These are phyloP conservation scores for Brachystomella parvula DNA, from an alignment of 1,140 invertebrate genomes.

Conservation along the genomic window DNA sequence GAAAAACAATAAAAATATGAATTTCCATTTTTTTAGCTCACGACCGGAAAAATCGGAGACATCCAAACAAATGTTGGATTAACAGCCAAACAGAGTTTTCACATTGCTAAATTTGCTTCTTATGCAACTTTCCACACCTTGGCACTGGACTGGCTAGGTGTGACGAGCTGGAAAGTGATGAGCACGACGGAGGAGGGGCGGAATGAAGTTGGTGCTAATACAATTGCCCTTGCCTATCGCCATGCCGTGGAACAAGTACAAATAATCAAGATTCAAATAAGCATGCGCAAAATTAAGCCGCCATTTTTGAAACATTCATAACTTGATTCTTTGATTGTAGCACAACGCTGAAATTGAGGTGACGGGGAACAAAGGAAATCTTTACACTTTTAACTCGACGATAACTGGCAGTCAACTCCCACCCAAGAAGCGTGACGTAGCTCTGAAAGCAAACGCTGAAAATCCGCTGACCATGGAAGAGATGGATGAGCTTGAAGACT, in stretches of 20 bases:
- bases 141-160: constrained; percentile 32
- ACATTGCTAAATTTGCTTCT: constrained; percentile 31
- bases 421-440: not conserved
- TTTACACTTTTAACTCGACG: constrained; percentile 24
- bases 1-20: not conserved
- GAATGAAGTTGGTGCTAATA: constrained; percentile 17
- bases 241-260: constrained; percentile 25
- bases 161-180: constrained; percentile 23
- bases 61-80: constrained; percentile 25
- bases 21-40: constrained; percentile 20
- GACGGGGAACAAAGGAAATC: constrained; percentile 16
- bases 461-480: not conserved
- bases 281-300: too few species aligned
- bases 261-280: constrained; percentile 1
- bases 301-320: not conserved
- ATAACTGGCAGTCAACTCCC: constrained; percentile 1
- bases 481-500: constrained; percentile 5
- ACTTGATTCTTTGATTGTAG: constrained; percentile 10
- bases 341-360: constrained; percentile 30
- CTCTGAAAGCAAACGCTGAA: not conserved
- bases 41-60: constrained; percentile 21
- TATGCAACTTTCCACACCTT: constrained; percentile 29
- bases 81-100: constrained; percentile 24
- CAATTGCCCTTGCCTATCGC: constrained; percentile 19
- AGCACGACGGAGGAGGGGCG: constrained; percentile 20